phyloP scores from a whole-genome alignment of 2,113 vertebrate genomes.

The Dromas ardeola region DNA sequence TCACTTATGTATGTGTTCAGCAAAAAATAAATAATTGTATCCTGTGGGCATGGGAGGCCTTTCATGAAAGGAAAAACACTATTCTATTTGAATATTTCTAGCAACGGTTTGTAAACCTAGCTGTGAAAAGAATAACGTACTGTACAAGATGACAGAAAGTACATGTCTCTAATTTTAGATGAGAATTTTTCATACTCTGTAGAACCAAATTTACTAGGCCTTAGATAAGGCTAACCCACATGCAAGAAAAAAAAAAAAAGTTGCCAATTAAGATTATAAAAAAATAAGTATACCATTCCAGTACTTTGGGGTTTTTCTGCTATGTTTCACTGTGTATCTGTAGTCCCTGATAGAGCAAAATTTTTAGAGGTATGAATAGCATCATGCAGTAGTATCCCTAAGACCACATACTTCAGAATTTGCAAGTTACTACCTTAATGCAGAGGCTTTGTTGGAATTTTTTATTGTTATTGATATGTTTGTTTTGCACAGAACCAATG shows the following conservation, averaged over 20 bases:
- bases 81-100: neutral
- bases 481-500: slow-evolving; percentile 75
- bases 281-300: neutral
- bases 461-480: neutral
- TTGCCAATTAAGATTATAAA: neutral
- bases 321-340: neutral
- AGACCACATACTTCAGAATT: neutral
- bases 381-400: neutral
- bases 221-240: neutral
- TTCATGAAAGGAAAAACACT: neutral
- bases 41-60: neutral
- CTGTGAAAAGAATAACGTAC: neutral
- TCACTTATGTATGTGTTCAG: neutral
- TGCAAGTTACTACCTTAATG: neutral
- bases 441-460: neutral
- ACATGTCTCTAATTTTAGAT: neutral
- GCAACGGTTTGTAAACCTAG: neutral
- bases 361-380: neutral
- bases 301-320: neutral
- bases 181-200: neutral
- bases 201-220: neutral
- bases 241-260: neutral
- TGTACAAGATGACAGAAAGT: neutral
- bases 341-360: neutral
- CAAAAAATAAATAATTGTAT: neutral